Percentiles rank a stretch among this genome's conserved stretches.
These are phyloP conservation scores for Ichneumoninae sp. DNA, from an alignment of 2,888 invertebrate genomes.

Conservation along the genomic window DNA sequence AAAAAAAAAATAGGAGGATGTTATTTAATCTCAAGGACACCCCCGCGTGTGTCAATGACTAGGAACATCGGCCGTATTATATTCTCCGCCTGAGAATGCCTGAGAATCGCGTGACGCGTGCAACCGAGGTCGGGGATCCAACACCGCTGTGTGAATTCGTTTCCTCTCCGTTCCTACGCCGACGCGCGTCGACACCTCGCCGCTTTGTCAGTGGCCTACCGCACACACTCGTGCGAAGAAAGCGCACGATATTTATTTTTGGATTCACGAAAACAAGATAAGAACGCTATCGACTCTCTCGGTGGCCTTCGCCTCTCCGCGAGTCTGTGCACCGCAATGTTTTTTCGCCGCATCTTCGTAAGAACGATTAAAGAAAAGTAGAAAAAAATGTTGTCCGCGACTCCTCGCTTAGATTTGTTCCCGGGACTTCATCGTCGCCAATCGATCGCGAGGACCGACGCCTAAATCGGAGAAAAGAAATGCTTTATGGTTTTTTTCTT, in stretches of 20 bases:
- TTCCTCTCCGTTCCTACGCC: conserved; percentile 23
- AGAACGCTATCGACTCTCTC: conserved; percentile 33
- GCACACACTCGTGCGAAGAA: conserved; percentile 22
- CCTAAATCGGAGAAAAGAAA: not conserved
- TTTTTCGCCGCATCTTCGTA: conserved; percentile 6
- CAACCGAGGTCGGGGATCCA: conserved; percentile 57
- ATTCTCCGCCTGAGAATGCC: conserved; percentile 22
- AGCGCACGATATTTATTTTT: conserved; percentile 38
- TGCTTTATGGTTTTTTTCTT: conserved; percentile 14
- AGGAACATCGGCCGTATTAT: conserved; percentile 19
- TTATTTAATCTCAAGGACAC: conserved; percentile 17
- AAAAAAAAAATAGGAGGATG: not conserved
- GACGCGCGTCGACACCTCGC: conserved; percentile 36
- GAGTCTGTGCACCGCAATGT: conserved; percentile 27
- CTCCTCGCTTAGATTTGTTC: not conserved
- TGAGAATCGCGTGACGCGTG: conserved; percentile 54
- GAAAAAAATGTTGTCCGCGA: not conserved
- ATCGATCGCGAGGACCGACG: not conserved
- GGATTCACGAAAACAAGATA: conserved; percentile 47
- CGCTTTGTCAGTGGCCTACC: not conserved
- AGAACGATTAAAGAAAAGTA: not conserved
- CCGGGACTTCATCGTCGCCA: not conserved
- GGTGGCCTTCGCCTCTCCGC: conserved; percentile 30
- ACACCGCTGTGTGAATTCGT: conserved; percentile 21
- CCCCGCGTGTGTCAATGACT: conserved; percentile 29